Conservation (phyloP, 2,113 vertebrate genomes). For the Cettia cetti region DNA sequence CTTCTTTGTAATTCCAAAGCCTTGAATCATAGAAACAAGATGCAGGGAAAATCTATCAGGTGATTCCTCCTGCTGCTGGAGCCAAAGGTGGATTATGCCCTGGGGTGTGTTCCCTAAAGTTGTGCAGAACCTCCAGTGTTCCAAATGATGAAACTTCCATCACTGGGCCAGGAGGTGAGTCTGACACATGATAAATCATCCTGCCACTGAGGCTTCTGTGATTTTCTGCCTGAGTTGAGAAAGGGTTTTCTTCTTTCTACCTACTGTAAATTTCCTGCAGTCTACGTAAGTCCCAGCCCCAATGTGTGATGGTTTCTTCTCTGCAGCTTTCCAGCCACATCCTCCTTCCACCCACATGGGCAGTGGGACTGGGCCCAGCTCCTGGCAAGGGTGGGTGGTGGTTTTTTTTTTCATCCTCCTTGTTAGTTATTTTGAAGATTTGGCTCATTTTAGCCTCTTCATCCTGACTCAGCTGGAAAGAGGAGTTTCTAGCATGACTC, state of each 20-base stretch:
- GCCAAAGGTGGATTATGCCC: not conserved
- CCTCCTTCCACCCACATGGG: not conserved
- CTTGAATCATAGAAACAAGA: not conserved
- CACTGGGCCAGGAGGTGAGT: not conserved
- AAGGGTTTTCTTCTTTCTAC: not conserved
- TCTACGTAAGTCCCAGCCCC: not conserved
- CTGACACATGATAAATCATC: not conserved
- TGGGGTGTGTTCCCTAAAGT: not conserved
- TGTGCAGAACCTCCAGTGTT: not conserved
- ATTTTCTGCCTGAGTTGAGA: not conserved
- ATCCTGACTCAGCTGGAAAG: not conserved
- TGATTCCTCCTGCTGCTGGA: not conserved
- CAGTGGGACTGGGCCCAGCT: not conserved
- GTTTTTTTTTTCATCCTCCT: rapidly evolving
- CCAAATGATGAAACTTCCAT: not conserved
- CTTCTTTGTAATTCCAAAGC: not conserved
- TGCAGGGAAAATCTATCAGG: not conserved
- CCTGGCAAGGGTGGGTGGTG: not conserved
- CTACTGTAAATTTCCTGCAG: not conserved
- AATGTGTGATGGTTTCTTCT: not conserved
- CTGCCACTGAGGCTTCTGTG: not conserved
- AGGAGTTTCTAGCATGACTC: not conserved
- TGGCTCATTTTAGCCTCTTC: not conserved
- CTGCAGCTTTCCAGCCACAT: not conserved
- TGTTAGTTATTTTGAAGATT: not conserved